Base-by-base conservation (phyloP, 2,113 vertebrate genomes). In the Ranitomeya variabilis region DNA sequence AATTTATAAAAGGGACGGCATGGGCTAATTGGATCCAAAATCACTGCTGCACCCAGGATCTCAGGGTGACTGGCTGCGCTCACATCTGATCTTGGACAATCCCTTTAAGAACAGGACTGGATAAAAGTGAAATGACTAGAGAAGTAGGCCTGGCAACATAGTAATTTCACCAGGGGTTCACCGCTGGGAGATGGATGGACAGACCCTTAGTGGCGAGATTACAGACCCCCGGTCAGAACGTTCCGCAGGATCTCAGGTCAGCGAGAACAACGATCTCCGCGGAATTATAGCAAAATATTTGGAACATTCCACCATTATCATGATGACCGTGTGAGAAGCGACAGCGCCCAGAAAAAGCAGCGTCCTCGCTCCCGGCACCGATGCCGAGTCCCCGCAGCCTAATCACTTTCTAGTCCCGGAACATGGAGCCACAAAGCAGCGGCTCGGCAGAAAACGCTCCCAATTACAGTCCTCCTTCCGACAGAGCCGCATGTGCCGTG, bases 401-500 rank as follows among this genome's bases (percentile, higher is more conserved):
- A 86, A 23, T 86, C 69, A 37, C 26, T 74, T 62, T 62, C 26
- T 77, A 86, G 66, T 86, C 74, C 54, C 31, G 9, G 83, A 16
- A 74, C 54, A 74, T 73, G 67, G 15, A 23, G 54, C 54, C 77
- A 26, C 52, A 26, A 21, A 18, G n/a, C 52, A 11, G 19, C 83
- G 8, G 55, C 10, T 78, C 55, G 14, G 71, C 23, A 77, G 67
- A 19, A 74, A 60, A 45, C 11, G 23, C 52, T 60, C 5, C 11
- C 73, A 86, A 86, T 86, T 66, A 79, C 31, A 66, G 74, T 86
- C 37, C 79, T 86, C 74, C 51, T 52, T 59, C 37, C 73, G 26
- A 59, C 71, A 52, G 31, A n/a, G 19, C 73, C 2, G 57, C 18
- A 16, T 15, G 18, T 51, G 57, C 21, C 9, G 59, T 64, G 85